Evolutionary conservation across 2,113 vertebrate species (phyloP), one percentile per base, ranked within the genome.

Genomic region (Amazona guildingii): DNA sequence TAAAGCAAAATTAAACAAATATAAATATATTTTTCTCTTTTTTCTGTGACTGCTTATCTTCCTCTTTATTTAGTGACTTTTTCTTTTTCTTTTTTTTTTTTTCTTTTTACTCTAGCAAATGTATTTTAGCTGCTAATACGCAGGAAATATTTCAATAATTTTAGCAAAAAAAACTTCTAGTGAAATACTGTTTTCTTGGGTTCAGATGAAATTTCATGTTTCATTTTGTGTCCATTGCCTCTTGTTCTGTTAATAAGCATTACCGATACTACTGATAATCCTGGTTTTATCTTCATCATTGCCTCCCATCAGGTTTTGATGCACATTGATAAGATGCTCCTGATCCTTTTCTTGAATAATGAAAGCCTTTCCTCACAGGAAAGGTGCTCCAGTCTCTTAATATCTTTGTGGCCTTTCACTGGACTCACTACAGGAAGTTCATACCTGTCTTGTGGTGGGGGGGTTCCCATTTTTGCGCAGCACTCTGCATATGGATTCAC

Each of bases 141-240:
- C 37, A 28, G 35, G 41, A 84, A 55, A 85, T 73, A n/a, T 85
- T 93, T 78, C 59, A 66, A 76, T 79, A 80, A 69, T 75, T 79
- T 74, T 59, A 48, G 24, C 46, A n/a, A 59, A 59, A n/a, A n/a
- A n/a, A 23, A 14, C 14, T n/a, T n/a, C 10, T 23, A 59, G 55
- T 59, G 33, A 59, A 59, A n/a, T 59, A n/a, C 33, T n/a, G 33
- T n/a, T 59, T 59, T n/a, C 55, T 59, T 59, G 20, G 15, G 55
- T 59, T 59, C 55, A 59, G 55, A 59, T 59, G 33, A 23, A 59
- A 59, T 59, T 15, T 23, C 4, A 13, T 59, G 33, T 59, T 59
- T 59, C 33, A n/a, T 33, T 23, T 59, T 59, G 20, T 23, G 55
- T n/a, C 33, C 33, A 14, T 59, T 59, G 55, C 20, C 55, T 59